These are phyloP conservation scores for Rhaphigaster nebulosa DNA, from an alignment of 2,888 invertebrate genomes.

Conservation along the genomic window DNA sequence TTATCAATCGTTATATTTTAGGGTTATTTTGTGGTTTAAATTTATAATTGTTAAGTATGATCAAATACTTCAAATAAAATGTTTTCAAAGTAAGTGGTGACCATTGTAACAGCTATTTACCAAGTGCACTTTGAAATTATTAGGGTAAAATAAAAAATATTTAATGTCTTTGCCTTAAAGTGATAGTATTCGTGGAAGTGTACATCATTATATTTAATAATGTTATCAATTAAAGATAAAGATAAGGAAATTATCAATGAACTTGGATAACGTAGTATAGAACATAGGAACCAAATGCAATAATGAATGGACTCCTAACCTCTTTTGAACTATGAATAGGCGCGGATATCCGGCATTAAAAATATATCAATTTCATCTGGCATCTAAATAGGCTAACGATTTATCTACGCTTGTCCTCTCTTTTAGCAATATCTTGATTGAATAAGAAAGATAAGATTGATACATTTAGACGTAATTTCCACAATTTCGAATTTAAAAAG, in stretches of 20 bases:
- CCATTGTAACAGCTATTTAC: too few species aligned
- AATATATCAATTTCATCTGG: neutral
- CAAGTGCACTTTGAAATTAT: too few species aligned
- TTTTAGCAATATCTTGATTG: neutral
- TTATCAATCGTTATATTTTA: too few species aligned
- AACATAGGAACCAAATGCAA: neutral
- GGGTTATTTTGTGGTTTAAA: too few species aligned
- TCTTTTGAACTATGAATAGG: neutral
- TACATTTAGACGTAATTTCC: too few species aligned
- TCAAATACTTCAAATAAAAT: too few species aligned
- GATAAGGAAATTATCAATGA: neutral
- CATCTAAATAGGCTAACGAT: neutral
- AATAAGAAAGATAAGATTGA: neutral
- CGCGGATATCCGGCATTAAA: neutral
- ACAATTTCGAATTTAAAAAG: too few species aligned
- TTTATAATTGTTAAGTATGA: too few species aligned
- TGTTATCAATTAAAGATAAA: neutral
- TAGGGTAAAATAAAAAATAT: too few species aligned
- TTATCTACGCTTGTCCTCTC: neutral
- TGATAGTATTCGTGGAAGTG: neutral
- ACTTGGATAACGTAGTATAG: neutral
- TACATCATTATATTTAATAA: neutral
- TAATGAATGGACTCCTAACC: neutral
- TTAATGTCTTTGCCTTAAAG: too few species aligned
- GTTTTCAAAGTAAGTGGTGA: too few species aligned